Percentiles rank a stretch among this genome's conserved stretches.
These are phyloP conservation scores for Lagocephalus sceleratus DNA, from an alignment of 2,797 vertebrate genomes.

Conservation along the genomic window DNA sequence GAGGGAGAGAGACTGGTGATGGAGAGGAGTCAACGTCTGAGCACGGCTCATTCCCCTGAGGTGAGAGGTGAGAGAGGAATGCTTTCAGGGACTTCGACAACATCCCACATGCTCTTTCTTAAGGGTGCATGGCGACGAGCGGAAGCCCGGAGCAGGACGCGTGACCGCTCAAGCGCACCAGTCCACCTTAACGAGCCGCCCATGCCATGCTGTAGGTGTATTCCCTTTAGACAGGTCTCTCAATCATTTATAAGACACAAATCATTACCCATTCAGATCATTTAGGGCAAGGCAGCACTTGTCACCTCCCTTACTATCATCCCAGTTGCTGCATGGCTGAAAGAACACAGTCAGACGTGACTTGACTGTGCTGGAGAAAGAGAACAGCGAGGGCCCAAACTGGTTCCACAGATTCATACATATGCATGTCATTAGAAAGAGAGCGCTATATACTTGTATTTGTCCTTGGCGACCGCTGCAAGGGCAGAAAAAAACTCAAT, in stretches of 20 bases:
- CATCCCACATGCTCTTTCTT: slow-evolving; percentile 67
- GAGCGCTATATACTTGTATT: slow-evolving; percentile 7
- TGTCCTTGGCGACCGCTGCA: slow-evolving; percentile 5
- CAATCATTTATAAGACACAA: slow-evolving; percentile 76
- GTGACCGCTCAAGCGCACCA: slow-evolving; percentile 44
- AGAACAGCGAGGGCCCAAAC: slow-evolving; percentile 17
- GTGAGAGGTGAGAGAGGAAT: slow-evolving; percentile 71
- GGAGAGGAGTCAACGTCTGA: slow-evolving; percentile 57
- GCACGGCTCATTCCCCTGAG: slow-evolving; percentile 56
- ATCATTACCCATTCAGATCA: slow-evolving; percentile 77
- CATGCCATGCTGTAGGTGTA: slow-evolving; percentile 69
- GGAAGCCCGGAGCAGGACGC: slow-evolving; percentile 25
- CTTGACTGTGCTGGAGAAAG: slow-evolving; percentile 25
- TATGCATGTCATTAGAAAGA: slow-evolving; percentile 27
- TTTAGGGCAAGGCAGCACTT: slow-evolving; percentile 71
- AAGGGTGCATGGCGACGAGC: slow-evolving; percentile 59
- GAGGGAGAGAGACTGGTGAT: slow-evolving; percentile 26
- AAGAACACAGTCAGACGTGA: slow-evolving; percentile 40
- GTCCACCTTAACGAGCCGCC: slow-evolving; percentile 73
- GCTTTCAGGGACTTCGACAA: slow-evolving; percentile 72
- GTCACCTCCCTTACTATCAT: slow-evolving; percentile 63
- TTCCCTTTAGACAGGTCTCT: slow-evolving; percentile 68
- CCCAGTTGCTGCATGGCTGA: slow-evolving; percentile 24
- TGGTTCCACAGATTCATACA: slow-evolving; percentile 23
- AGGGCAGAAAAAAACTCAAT: slow-evolving; percentile 10